Evolutionary conservation across 1,140 invertebrate species (phyloP).

Genomic region (Phymastichus coffea): DNA sequence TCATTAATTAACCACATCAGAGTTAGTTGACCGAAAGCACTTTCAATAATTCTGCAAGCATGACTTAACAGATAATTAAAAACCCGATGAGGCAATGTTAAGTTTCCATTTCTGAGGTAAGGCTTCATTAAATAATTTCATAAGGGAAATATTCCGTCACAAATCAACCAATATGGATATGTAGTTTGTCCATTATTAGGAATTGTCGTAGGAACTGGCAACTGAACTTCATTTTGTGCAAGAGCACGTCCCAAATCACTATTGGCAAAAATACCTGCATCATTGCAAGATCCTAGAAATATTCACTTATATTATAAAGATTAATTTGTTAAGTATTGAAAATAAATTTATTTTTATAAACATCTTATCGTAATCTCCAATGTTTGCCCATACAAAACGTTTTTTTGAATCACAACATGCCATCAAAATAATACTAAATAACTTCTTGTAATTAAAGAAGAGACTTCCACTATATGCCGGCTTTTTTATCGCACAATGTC

Average conservation of each 20-base stretch:
- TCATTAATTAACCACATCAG: not conserved
- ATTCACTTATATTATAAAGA: not conserved
- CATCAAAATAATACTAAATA: constrained; percentile 49
- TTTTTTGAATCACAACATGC: constrained; percentile 47
- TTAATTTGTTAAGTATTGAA: not conserved
- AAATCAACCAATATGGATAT: not conserved
- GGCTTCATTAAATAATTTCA: not conserved
- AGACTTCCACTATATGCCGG: constrained; percentile 42
- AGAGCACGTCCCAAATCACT: not conserved
- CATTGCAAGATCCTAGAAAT: not conserved
- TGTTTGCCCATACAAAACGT: constrained; percentile 43
- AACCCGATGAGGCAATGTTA: not conserved
- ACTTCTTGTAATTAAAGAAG: constrained; percentile 55
- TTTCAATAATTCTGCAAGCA: not conserved
- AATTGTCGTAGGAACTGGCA: not conserved
- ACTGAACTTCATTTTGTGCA: not conserved
- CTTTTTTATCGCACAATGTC: constrained; percentile 42
- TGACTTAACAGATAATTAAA: not conserved
- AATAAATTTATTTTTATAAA: not conserved
- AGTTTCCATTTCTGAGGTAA: not conserved
- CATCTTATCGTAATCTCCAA: constrained; percentile 42
- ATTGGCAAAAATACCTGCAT: not conserved
- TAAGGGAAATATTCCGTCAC: not conserved
- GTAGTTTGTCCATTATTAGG: not conserved
- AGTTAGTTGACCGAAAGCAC: not conserved